Conservation (phyloP, 2,113 vertebrate genomes). For the Gyps fulvus region DNA sequence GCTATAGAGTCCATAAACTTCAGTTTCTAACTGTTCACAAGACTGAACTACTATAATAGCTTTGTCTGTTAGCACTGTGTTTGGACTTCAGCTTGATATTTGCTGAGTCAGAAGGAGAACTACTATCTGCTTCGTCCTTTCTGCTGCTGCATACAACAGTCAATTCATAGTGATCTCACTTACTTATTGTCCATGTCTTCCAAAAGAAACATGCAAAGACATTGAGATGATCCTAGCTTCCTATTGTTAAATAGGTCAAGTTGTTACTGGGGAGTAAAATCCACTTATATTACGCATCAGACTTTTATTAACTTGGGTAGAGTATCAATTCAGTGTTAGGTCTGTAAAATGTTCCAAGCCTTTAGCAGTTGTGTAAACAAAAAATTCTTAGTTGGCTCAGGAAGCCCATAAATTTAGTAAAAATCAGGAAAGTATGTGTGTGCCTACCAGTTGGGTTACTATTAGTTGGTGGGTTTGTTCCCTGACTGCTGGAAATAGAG, state of each 20-base stretch:
- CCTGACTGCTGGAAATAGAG: neutral
- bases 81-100: neutral
- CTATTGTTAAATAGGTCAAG: neutral
- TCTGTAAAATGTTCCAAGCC: neutral
- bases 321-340: neutral
- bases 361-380: conserved; percentile 24
- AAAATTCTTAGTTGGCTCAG: neutral
- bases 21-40: neutral
- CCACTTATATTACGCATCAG: neutral
- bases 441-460: neutral
- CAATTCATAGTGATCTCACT: neutral
- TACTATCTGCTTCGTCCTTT: neutral
- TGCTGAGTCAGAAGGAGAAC: neutral
- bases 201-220: neutral
- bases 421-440: neutral
- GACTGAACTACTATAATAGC: neutral
- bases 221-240: neutral
- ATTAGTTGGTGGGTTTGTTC: neutral
- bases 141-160: neutral
- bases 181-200: neutral
- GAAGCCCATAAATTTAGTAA: conserved; percentile 9
- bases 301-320: conserved; percentile 1
- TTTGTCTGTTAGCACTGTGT: neutral
- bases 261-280: neutral
- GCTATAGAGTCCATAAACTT: neutral